Evolutionary conservation across 2,113 vertebrate genomes (phyloP), one percentile per base, ranked within the genome.

Genomic region (Phalacrocorax brasilianus): DNA sequence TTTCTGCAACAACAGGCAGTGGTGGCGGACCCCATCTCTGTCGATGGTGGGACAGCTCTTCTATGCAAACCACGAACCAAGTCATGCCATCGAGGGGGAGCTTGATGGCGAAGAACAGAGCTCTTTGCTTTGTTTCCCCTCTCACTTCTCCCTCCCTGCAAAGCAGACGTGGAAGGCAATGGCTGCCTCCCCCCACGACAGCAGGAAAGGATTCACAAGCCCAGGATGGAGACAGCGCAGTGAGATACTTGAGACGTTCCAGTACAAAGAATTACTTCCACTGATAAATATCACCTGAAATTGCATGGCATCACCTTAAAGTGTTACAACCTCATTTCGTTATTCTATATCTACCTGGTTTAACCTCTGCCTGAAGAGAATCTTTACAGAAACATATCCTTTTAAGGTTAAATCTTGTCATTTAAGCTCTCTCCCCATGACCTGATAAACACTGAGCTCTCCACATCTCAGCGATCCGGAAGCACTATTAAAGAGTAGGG

Each of bases 61-160:
- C 14, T 8, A 8, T 4, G 28, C 18, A 28, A 61, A 9, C 14
- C 33, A 50, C 32, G 21, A 44, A 11, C 14, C 30, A 14, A 12
- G 35, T 14, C 4, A 9, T 1, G 23, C 15, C 12, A 23, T 22
- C 17, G 3, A 1, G 20, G 11, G 24, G 35, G 30, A n/a, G 42
- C 32, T 32, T 1, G 1, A 16, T 5, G 26, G 61, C 0, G 1
- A 30, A 4, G 18, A 44, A 11, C 9, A 35, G 30, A 32, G 68
- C 35, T 19, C 42, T 50, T 6, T 16, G 16, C 42, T 21, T 71
- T 9, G 2, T 13, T 16, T 26, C 42, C 50, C 30, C 67, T 47
- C 28, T 19, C 28, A 8, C 4, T 24, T 55, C 40, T n/a, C 40
- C 11, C 11, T 47, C 49, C n/a, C 42, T 11, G 23, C 40, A 30